Conservation (phyloP, 2,888 invertebrate genomes). For the Pheosia gnoma region DNA sequence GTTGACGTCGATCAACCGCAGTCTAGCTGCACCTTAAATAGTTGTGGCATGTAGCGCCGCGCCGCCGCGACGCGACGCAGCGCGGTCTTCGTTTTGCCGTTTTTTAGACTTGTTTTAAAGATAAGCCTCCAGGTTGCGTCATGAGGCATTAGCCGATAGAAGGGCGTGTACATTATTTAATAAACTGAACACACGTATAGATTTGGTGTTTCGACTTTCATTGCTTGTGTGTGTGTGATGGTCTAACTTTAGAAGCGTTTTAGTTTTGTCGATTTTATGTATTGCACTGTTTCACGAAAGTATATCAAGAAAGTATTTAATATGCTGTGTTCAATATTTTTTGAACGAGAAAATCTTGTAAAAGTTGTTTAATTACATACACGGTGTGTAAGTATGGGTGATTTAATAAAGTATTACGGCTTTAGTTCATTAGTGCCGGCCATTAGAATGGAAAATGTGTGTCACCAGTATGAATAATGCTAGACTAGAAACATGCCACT, state of each 20-base stretch:
- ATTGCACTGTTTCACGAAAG: neutral
- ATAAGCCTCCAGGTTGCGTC: slow-evolving; percentile 49
- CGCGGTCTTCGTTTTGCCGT: slow-evolving; percentile 33
- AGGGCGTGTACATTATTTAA: neutral
- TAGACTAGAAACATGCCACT: slow-evolving; percentile 19
- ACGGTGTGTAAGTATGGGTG: slow-evolving; percentile 24
- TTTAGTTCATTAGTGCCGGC: slow-evolving; percentile 32
- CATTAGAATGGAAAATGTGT: slow-evolving; percentile 46
- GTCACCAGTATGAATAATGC: slow-evolving; percentile 27
- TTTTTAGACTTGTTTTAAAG: slow-evolving; percentile 46
- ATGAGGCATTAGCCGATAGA: slow-evolving; percentile 32
- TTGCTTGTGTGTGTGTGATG: neutral
- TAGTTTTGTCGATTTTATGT: neutral
- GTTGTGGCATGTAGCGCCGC: slow-evolving; percentile 20
- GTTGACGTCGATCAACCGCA: too few species aligned
- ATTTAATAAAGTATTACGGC: slow-evolving; percentile 16
- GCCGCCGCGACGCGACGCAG: slow-evolving; percentile 17
- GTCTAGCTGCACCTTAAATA: slow-evolving; percentile 8
- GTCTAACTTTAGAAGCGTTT: neutral
- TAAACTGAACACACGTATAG: neutral
- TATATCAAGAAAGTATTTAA: slow-evolving; percentile 30
- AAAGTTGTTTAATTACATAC: slow-evolving; percentile 35
- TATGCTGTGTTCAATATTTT: slow-evolving; percentile 32
- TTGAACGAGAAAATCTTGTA: slow-evolving; percentile 39
- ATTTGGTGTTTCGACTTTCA: neutral